Evolutionary conservation across 2,888 invertebrate species (phyloP).

Genomic region (Scaptomyza caliginosa): DNA sequence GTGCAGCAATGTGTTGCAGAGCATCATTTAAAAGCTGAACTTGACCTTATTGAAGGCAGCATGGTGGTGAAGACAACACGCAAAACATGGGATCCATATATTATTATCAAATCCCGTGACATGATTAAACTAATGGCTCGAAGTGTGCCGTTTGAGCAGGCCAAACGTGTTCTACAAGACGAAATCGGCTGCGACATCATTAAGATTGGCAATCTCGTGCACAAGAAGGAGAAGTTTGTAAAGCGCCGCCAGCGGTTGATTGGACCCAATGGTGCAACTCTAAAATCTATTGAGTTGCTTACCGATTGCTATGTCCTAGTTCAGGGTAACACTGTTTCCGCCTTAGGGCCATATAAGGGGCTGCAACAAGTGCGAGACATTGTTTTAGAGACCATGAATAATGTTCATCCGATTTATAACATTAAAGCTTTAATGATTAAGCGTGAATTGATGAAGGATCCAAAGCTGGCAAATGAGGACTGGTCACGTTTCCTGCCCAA

Average conservation of each 20-base stretch:
- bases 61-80: conserved; percentile 97
- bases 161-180: conserved; percentile 93
- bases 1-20: conserved; percentile 93
- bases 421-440: conserved; percentile 99
- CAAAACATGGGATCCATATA: conserved; percentile 99
- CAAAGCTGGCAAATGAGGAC: conserved; percentile 94
- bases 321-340: conserved; percentile 98
- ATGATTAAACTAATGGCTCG: conserved; percentile 97
- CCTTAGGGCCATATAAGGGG: conserved; percentile 97
- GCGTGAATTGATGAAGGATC: conserved; percentile 96
- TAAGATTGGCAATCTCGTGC: conserved; percentile 95
- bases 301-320: conserved; percentile 98
- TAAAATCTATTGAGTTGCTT: conserved; percentile 97
- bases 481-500: conserved; percentile 99
- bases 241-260: conserved; percentile 97
- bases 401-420: conserved; percentile 99
- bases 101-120: conserved; percentile 97
- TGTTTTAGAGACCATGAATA: conserved; percentile 98
- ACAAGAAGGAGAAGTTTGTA: conserved; percentile 96
- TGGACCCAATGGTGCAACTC: conserved; percentile 98
- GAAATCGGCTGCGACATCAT: conserved; percentile 97
- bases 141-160: conserved; percentile 98
- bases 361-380: conserved; percentile 93
- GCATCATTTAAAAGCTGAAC: conserved; percentile 92
- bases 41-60: conserved; percentile 96